These are phyloP conservation scores for Apoderus coryli DNA, from an alignment of 2,888 invertebrate species.

Conservation along the genomic window DNA sequence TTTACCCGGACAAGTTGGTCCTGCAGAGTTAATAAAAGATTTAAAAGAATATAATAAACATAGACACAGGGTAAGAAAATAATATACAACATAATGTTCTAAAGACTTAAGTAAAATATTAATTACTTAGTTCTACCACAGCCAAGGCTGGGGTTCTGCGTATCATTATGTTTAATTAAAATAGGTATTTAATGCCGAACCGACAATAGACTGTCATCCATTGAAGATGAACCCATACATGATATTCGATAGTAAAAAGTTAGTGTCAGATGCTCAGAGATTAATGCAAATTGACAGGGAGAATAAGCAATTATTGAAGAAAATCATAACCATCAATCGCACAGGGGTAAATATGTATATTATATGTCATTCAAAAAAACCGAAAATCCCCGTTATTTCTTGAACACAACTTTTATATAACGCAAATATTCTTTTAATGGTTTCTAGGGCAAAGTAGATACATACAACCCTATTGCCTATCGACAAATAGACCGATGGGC, in stretches of 20 bases:
- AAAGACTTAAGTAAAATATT: too few relatives aligned
- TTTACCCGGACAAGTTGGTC: constrained; percentile 22
- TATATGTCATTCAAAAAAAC: not conserved
- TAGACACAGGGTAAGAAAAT: constrained; percentile 19
- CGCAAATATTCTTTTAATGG: constrained; percentile 1
- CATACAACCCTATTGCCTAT: constrained; percentile 25
- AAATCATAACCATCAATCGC: constrained; percentile 43
- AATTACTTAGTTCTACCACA: too few relatives aligned
- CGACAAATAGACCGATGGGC: constrained; percentile 22
- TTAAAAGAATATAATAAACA: constrained; percentile 22
- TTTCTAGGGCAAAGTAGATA: constrained; percentile 23
- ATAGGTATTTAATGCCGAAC: too few relatives aligned
- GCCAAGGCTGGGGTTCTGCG: too few relatives aligned
- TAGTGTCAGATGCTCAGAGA: constrained; percentile 29
- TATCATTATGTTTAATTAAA: too few relatives aligned
- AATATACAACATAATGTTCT: too few relatives aligned
- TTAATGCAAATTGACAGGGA: constrained; percentile 35
- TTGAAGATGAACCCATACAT: constrained; percentile 38
- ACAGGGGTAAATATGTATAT: constrained; percentile 26
- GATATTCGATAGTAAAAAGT: constrained; percentile 35
- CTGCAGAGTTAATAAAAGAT: constrained; percentile 16
- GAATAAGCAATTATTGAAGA: constrained; percentile 43
- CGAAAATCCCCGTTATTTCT: not conserved
- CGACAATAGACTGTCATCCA: constrained; percentile 37
- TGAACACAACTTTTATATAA: not conserved